Conservation (phyloP, 2,797 vertebrate genomes). For the Leptoclinus maculatus region DNA sequence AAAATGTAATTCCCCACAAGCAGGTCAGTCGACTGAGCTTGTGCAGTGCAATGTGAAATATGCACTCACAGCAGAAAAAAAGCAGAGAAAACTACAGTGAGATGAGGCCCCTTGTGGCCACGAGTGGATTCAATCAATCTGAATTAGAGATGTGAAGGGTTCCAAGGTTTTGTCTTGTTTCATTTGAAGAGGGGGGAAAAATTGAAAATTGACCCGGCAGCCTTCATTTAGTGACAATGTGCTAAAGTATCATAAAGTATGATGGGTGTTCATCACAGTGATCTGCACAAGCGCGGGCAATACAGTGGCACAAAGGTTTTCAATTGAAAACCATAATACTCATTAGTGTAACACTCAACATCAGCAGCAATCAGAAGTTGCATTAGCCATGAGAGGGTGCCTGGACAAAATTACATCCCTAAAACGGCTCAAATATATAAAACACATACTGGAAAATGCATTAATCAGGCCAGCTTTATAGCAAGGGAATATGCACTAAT, state of each 20-base stretch:
- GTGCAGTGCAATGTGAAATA: slow-evolving; percentile 57
- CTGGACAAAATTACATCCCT: slow-evolving; percentile 64
- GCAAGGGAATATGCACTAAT: not conserved
- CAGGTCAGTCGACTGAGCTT: slow-evolving; percentile 49
- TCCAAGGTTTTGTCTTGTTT: slow-evolving; percentile 81
- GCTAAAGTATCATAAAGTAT: slow-evolving; percentile 82
- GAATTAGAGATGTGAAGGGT: slow-evolving; percentile 81
- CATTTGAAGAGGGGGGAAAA: slow-evolving; percentile 75
- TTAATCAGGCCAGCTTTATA: slow-evolving; percentile 49
- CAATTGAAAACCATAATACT: slow-evolving; percentile 84
- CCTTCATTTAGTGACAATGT: slow-evolving; percentile 82
- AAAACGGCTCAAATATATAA: slow-evolving; percentile 69
- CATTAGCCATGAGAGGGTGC: slow-evolving; percentile 77
- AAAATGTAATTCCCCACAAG: slow-evolving; percentile 45
- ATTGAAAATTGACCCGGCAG: slow-evolving; percentile 83
- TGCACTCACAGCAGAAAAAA: slow-evolving; percentile 71
- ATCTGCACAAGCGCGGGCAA: slow-evolving; percentile 81
- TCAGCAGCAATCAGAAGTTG: slow-evolving; percentile 82
- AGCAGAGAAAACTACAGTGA: slow-evolving; percentile 70
- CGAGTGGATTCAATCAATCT: slow-evolving; percentile 82
- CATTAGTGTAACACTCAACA: slow-evolving; percentile 83
- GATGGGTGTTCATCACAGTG: slow-evolving; percentile 82
- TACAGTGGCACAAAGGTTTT: slow-evolving; percentile 81
- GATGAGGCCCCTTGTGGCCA: slow-evolving; percentile 80
- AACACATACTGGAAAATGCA: slow-evolving; percentile 60